A percentile compares a stretch with the other conserved stretches of the same genome.
These are phyloP conservation scores for Catostomus latipinnis DNA, from an alignment of 2,797 vertebrate species.

Conservation along the genomic window DNA sequence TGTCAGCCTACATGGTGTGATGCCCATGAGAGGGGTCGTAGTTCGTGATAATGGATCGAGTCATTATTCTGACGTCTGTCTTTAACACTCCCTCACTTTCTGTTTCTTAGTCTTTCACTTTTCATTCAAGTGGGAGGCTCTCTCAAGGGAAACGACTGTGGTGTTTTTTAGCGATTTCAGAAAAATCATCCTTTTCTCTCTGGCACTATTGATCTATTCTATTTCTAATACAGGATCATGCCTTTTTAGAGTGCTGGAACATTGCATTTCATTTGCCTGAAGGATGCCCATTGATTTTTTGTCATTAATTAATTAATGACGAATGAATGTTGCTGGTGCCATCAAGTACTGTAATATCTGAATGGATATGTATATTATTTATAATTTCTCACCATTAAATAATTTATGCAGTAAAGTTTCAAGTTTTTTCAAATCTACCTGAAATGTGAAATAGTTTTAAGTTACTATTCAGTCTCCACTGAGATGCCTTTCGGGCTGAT, in stretches of 20 bases:
- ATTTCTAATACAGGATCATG: slow-evolving; percentile 28
- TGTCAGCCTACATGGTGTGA: slow-evolving; percentile 27
- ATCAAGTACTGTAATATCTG: neutral
- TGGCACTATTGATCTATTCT: neutral
- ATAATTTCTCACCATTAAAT: too few relatives aligned
- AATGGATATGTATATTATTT: too few relatives aligned
- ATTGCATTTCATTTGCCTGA: neutral
- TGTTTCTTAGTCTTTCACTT: slow-evolving; percentile 28
- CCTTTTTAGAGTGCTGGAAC: neutral
- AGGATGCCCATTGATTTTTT: neutral
- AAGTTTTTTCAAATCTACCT: too few relatives aligned
- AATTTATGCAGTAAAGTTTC: too few relatives aligned
- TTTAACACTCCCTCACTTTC: slow-evolving; percentile 25
- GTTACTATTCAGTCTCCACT: too few relatives aligned
- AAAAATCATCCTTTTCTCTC: neutral
- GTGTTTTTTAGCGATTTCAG: neutral
- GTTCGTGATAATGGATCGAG: slow-evolving; percentile 33
- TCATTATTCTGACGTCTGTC: slow-evolving; percentile 11
- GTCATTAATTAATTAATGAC: neutral
- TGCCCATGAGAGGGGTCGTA: slow-evolving; percentile 17
- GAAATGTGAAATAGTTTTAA: too few relatives aligned
- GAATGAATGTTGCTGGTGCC: neutral
- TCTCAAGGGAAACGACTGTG: slow-evolving; percentile 4
- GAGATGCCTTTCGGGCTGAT: too few relatives aligned
- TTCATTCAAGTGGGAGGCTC: slow-evolving; percentile 1